A percentile compares a stretch with the other conserved stretches of the same genome.
Conservation (phyloP, 2,797 vertebrate genomes). For the Tangara arthus region DNA sequence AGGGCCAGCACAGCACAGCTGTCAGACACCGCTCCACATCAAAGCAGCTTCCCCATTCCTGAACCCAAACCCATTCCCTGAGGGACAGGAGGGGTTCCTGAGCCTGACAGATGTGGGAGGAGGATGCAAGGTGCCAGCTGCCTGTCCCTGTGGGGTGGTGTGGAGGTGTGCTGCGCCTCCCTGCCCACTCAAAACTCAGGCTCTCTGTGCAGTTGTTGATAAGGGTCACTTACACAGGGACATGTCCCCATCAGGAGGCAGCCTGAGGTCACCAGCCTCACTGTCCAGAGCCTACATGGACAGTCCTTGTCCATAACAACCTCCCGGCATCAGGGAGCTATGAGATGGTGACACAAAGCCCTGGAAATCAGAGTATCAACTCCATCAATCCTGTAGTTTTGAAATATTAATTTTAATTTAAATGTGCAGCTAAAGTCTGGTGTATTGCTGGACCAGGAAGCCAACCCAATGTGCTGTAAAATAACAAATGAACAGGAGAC, state of each 20-base stretch:
- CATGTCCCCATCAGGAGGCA: neutral
- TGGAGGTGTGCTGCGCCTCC: neutral
- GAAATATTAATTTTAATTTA: neutral
- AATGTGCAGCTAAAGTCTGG: neutral
- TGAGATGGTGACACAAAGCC: neutral
- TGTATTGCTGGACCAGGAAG: neutral
- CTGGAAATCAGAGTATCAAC: neutral
- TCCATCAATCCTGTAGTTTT: neutral
- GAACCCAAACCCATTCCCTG: neutral
- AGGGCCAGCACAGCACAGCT: neutral
- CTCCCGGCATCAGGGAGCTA: neutral
- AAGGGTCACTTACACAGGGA: neutral
- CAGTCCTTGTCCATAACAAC: neutral
- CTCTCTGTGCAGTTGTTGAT: accelerated
- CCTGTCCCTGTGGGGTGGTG: neutral
- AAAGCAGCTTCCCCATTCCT: neutral
- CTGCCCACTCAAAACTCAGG: neutral
- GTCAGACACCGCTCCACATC: neutral
- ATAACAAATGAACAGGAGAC: neutral
- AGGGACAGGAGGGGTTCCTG: neutral
- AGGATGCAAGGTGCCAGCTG: neutral
- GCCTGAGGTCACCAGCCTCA: neutral
- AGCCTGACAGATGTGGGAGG: neutral
- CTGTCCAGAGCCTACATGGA: neutral
- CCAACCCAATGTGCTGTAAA: neutral